Percentiles rank a stretch among this genome's conserved stretches.
Conservation (phyloP, 2,797 vertebrate genomes). For the Rhodeus uyekii region DNA sequence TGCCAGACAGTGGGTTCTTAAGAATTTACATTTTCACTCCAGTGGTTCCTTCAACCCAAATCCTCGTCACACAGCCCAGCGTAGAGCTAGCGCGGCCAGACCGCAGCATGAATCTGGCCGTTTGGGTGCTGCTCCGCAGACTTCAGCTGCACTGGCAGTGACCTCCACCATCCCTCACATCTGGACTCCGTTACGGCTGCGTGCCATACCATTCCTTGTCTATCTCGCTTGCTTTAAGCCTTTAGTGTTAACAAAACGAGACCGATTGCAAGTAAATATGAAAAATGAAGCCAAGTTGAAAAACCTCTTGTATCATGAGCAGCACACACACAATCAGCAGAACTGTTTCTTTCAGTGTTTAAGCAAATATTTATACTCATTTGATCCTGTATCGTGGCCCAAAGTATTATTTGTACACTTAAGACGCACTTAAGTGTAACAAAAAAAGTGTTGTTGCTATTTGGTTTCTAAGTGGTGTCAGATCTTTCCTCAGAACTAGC, state of each 20-base stretch:
- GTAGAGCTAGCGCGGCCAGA: slow-evolving; percentile 38
- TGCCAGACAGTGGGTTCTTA: slow-evolving; percentile 64
- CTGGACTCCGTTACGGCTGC: slow-evolving; percentile 32
- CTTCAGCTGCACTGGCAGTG: slow-evolving; percentile 35
- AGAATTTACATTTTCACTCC: slow-evolving; percentile 73
- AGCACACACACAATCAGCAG: background rate
- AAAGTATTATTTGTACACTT: too few species aligned
- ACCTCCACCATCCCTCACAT: slow-evolving; percentile 42
- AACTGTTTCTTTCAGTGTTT: background rate
- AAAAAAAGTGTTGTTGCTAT: too few species aligned
- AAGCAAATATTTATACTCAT: background rate
- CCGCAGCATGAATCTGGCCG: slow-evolving; percentile 47
- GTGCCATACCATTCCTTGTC: background rate
- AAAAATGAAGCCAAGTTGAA: background rate
- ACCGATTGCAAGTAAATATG: background rate
- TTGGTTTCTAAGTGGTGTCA: too few species aligned
- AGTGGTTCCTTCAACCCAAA: slow-evolving; percentile 60
- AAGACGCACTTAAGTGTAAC: too few species aligned
- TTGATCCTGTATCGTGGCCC: background rate
- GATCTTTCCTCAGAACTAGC: background rate
- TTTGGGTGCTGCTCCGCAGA: slow-evolving; percentile 6
- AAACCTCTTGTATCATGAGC: background rate
- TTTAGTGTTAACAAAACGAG: background rate
- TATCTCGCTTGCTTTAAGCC: background rate
- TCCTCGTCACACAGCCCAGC: slow-evolving; percentile 28